These are phyloP conservation scores for Sebastes nivosus DNA, from an alignment of 2,797 vertebrate species.

Conservation along the genomic window DNA sequence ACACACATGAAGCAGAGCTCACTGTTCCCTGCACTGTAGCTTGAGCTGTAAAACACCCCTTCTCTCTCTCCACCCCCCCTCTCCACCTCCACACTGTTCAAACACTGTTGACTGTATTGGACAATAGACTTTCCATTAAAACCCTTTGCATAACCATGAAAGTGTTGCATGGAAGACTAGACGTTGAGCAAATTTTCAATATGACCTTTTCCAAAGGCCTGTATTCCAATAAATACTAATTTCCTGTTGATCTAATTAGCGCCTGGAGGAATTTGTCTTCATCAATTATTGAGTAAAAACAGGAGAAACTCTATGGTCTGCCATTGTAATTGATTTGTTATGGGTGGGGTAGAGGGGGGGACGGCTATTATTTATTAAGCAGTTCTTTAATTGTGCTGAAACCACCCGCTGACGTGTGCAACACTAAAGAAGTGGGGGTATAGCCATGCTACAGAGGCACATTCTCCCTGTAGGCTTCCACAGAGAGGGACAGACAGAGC, in stretches of 20 bases:
- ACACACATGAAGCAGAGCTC: neutral
- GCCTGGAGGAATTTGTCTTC: slow-evolving; percentile 73
- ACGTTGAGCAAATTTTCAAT: slow-evolving; percentile 75
- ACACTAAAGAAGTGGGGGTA: neutral
- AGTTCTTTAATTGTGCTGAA: slow-evolving; percentile 66
- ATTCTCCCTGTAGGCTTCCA: neutral
- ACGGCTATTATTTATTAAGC: slow-evolving; percentile 75
- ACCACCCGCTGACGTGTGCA: slow-evolving; percentile 26
- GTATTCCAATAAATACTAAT: slow-evolving; percentile 77
- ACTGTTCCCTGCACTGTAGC: neutral
- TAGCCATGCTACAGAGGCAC: neutral
- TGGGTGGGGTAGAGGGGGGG: slow-evolving; percentile 5
- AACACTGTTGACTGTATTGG: slow-evolving; percentile 49
- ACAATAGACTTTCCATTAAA: slow-evolving; percentile 64
- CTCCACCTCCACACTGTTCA: neutral
- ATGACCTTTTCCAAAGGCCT: slow-evolving; percentile 74
- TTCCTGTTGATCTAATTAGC: slow-evolving; percentile 80
- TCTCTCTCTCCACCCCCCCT: neutral
- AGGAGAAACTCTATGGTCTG: slow-evolving; percentile 46
- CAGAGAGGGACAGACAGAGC: neutral
- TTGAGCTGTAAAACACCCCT: neutral
- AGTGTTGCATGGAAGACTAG: slow-evolving; percentile 59
- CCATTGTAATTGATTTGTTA: slow-evolving; percentile 69
- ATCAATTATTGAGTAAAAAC: slow-evolving; percentile 77
- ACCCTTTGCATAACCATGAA: slow-evolving; percentile 56